A percentile compares a stretch with the other conserved stretches of the same genome.
These are phyloP conservation scores for Synanthedon andrenaeformis DNA, from an alignment of 2,888 invertebrate species.

Conservation along the genomic window DNA sequence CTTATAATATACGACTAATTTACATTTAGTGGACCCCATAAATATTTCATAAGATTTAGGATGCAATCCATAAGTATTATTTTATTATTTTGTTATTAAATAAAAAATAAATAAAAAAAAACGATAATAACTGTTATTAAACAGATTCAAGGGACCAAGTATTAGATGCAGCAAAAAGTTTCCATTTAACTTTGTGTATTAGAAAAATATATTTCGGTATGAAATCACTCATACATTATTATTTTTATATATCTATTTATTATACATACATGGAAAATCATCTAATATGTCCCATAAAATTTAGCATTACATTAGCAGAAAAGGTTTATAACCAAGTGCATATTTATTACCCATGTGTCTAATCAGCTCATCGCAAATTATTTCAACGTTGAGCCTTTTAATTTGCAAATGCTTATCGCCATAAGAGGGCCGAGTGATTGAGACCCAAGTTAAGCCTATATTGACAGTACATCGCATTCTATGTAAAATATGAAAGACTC, in stretches of 20 bases:
- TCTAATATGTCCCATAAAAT: not conserved
- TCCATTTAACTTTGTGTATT: too few relatives aligned
- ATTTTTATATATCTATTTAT: too few relatives aligned
- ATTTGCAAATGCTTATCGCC: constrained; percentile 57
- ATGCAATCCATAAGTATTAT: too few relatives aligned
- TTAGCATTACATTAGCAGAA: not conserved
- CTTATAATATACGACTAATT: constrained; percentile 48
- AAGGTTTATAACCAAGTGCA: not conserved
- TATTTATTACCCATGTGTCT: not conserved
- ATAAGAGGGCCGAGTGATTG: constrained; percentile 54
- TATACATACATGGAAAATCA: too few relatives aligned
- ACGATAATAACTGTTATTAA: too few relatives aligned
- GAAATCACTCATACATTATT: too few relatives aligned
- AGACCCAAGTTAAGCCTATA: constrained; percentile 42
- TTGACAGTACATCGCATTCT: constrained; percentile 59
- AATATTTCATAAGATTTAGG: not conserved
- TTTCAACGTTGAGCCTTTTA: constrained; percentile 17
- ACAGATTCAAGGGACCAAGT: too few relatives aligned
- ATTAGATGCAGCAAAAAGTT: too few relatives aligned
- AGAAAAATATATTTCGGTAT: too few relatives aligned
- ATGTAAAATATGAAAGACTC: constrained; percentile 66
- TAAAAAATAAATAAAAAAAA: too few relatives aligned
- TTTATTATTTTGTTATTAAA: too few relatives aligned
- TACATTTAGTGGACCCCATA: constrained; percentile 22
- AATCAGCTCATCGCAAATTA: not conserved